A percentile compares a stretch with the other conserved stretches of the same genome.
Conservation (phyloP, 1,140 invertebrate species). For the Teleopsis dalmanni region DNA sequence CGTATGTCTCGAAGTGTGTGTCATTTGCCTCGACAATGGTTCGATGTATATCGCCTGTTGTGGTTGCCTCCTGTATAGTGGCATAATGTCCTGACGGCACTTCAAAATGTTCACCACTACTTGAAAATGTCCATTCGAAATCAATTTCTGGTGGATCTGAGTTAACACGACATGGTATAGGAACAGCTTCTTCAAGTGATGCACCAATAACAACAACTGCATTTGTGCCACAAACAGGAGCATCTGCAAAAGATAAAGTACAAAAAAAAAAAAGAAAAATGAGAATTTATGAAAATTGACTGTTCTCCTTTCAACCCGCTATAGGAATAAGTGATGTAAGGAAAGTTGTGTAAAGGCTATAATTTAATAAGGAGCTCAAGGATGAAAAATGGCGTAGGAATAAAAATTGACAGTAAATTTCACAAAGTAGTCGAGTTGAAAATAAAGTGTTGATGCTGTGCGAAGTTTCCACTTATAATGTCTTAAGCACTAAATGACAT, state of each 20-base stretch:
- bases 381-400: too few relatives aligned
- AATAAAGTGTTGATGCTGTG: too few relatives aligned
- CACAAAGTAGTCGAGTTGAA: too few relatives aligned
- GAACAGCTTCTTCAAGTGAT: slow-evolving; percentile 71
- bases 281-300: too few relatives aligned
- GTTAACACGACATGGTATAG: slow-evolving; percentile 74
- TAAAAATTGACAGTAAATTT: too few relatives aligned
- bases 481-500: too few relatives aligned
- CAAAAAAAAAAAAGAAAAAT: slow-evolving; percentile 3
- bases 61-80: slow-evolving; percentile 41
- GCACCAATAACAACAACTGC: slow-evolving; percentile 70
- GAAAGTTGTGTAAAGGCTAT: too few relatives aligned
- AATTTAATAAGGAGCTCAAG: too few relatives aligned
- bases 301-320: too few relatives aligned
- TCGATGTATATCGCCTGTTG: slow-evolving; percentile 38
- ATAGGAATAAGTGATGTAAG: too few relatives aligned
- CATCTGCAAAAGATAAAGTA: slow-evolving; percentile 52
- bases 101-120: slow-evolving; percentile 75
- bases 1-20: slow-evolving; percentile 42
- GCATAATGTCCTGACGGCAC: slow-evolving; percentile 55
- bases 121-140: slow-evolving; percentile 84
- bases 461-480: too few relatives aligned
- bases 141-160: slow-evolving; percentile 76
- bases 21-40: slow-evolving; percentile 43
- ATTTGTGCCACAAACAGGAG: slow-evolving; percentile 67